Evolutionary conservation across 64 coral and sea anemone species (phyloP), one percentile per base, ranked within the genome.

Genomic region (Stichodactyla mertensii): DNA sequence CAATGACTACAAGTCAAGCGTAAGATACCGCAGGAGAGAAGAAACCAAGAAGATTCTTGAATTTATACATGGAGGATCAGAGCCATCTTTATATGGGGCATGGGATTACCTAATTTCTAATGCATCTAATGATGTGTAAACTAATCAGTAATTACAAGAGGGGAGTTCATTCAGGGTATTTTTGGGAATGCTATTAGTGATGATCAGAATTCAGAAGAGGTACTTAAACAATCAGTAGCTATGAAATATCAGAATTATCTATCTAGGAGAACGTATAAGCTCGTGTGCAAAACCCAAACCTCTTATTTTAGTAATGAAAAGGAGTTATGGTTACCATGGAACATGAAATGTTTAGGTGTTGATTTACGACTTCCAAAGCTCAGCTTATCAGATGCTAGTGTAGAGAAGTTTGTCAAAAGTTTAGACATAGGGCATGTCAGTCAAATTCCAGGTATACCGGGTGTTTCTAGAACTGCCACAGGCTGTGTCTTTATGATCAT

Each of bases 391-490:
- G 87, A 80, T 81, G 9, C 55, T 31, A 79, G 19, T 80, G 87
- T 80, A 19, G 56, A 88, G 26, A 80, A 61, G 77, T 88, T 88
- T 88, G 77, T 88, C 18, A 88, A 88, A 52, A 19, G 87, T 81
- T 62, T 88, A 23, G 55, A 88, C 87, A 80, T 81, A 57, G 74
- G 77, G 28, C 87, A 81, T 61, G 31, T 88, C 18, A 62, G 71
- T 27, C 77, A 88, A 45, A 80, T 88, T 19, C 87, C 77, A 81
- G 77, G 77, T 7, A 57, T 10, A 57, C 7, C 7, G 55, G 13
- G 2, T 88, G 56, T 81, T 80, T 88, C 55, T 81, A 55, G 55
- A 26, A 80, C 87, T 58, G 87, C 82, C 5, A 88, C 87, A 20
- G 77, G 87, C 26, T 52, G 28, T 9, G 77, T 88, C 8, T 88